Conservation (phyloP, 1,140 invertebrate genomes). For the Diplogasteroides magnus region DNA sequence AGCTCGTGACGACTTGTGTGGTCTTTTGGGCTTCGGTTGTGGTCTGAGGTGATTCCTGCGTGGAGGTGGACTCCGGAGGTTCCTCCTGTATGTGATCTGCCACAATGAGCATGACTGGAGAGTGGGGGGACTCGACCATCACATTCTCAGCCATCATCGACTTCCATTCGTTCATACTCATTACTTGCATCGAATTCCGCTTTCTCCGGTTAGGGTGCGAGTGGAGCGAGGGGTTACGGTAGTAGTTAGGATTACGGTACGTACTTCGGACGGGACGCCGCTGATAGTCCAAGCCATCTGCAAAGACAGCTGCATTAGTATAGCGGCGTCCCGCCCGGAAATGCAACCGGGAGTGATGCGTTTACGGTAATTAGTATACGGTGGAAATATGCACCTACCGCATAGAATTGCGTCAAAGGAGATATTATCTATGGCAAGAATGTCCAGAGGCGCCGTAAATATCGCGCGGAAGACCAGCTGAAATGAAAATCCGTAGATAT, state of each 20-base stretch:
- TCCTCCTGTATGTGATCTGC: not conserved
- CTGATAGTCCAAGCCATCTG: not conserved
- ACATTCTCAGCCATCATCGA: not conserved
- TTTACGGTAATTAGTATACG: slow-evolving; percentile 9
- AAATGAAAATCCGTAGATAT: no score
- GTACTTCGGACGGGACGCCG: no score
- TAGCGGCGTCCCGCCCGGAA: no score
- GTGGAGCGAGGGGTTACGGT: not conserved
- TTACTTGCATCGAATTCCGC: no score
- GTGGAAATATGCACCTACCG: slow-evolving; percentile 17
- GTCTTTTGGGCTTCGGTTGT: no score
- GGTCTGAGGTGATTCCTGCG: not conserved
- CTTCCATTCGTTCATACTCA: slow-evolving; percentile 13
- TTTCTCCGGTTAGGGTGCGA: not conserved
- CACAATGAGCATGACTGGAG: not conserved
- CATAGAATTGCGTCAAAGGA: slow-evolving; percentile 27
- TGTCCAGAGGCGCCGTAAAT: slow-evolving; percentile 26
- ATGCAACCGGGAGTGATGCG: no score
- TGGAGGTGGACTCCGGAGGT: not conserved
- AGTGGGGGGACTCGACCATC: not conserved
- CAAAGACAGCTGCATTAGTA: no score
- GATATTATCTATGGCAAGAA: slow-evolving; percentile 33
- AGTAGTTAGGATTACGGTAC: no score
- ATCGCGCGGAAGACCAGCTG: slow-evolving; percentile 24
- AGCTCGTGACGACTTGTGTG: no score